Percentiles rank a stretch among this genome's conserved stretches.
These are phyloP conservation scores for Cettia cetti DNA, from an alignment of 2,113 vertebrate species.

Conservation along the genomic window DNA sequence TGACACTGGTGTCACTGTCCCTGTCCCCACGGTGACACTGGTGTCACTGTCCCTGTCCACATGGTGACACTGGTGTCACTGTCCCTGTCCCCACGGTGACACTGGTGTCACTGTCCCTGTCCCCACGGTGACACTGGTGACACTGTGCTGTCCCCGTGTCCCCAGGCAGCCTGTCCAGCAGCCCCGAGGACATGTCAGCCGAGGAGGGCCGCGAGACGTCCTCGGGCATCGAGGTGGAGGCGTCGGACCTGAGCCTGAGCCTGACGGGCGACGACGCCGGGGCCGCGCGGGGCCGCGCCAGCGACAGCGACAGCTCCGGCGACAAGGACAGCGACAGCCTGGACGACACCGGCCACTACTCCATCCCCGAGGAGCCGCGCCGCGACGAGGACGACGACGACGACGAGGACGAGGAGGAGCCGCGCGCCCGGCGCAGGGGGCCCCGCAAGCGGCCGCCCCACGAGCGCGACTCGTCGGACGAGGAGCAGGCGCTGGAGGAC, in stretches of 20 bases:
- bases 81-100: not conserved
- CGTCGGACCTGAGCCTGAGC: conserved; percentile 77
- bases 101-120: not conserved
- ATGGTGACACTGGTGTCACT: not conserved
- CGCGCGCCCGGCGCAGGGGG: conserved; percentile 40
- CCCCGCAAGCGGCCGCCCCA: conserved; percentile 69
- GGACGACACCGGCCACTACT: conserved; percentile 90
- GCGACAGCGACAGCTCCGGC: conserved; percentile 72
- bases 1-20: not conserved
- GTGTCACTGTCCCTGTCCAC: not conserved
- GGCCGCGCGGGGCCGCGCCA: not conserved
- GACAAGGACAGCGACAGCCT: conserved; percentile 94
- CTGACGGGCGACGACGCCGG: conserved; percentile 69
- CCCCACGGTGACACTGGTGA: not conserved
- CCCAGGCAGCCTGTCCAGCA: conserved; percentile 69
- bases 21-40: not conserved
- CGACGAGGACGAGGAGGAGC: conserved; percentile 77
- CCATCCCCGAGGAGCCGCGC: conserved; percentile 84
- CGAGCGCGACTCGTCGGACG: conserved; percentile 77
- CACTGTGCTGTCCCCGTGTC: not conserved
- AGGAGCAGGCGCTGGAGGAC: conserved; percentile 86
- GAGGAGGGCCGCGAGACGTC: conserved; percentile 77
- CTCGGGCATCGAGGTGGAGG: conserved; percentile 79
- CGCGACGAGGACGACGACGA: conserved; percentile 81
- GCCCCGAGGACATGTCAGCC: conserved; percentile 69